Evolutionary conservation across 2,888 invertebrate genomes (phyloP).

Genomic region (Agrochola litura): DNA sequence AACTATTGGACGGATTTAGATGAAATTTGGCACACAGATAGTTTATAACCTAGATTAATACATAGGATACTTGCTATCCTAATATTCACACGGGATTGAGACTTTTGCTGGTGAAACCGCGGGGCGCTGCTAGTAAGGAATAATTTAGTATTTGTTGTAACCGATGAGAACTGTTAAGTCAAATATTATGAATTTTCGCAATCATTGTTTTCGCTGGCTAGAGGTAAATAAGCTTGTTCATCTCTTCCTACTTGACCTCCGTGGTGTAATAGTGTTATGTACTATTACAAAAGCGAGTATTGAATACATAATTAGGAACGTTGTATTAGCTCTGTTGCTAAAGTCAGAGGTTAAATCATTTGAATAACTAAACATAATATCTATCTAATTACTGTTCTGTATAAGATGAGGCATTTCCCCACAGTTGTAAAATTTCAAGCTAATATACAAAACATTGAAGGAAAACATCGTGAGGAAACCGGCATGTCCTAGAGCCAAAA

Average conservation of each 20-base stretch:
- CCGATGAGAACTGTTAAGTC: conserved; percentile 4
- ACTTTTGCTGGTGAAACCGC: too few species aligned
- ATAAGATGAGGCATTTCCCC: too few species aligned
- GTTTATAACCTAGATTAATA: too few species aligned
- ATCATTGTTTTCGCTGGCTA: conserved; percentile 20
- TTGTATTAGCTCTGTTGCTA: conserved; percentile 23
- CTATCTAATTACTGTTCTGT: neutral
- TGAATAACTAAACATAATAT: neutral
- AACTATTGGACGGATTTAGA: too few species aligned
- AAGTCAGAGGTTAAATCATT: neutral
- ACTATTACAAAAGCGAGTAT: conserved; percentile 35
- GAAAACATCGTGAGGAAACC: neutral
- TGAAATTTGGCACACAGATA: too few species aligned
- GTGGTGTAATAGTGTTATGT: conserved; percentile 13
- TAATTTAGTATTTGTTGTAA: neutral
- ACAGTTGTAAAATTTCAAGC: neutral
- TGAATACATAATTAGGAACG: conserved; percentile 15
- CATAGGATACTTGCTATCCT: too few species aligned
- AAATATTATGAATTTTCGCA: conserved; percentile 38
- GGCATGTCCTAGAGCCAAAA: too few species aligned
- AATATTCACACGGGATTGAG: too few species aligned
- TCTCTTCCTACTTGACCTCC: conserved; percentile 34
- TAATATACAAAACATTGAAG: neutral
- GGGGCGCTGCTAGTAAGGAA: neutral
- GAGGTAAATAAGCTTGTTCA: conserved; percentile 17